phyloP scores from a whole-genome alignment of 2,888 invertebrate species.

The Cynaeus angustus region DNA sequence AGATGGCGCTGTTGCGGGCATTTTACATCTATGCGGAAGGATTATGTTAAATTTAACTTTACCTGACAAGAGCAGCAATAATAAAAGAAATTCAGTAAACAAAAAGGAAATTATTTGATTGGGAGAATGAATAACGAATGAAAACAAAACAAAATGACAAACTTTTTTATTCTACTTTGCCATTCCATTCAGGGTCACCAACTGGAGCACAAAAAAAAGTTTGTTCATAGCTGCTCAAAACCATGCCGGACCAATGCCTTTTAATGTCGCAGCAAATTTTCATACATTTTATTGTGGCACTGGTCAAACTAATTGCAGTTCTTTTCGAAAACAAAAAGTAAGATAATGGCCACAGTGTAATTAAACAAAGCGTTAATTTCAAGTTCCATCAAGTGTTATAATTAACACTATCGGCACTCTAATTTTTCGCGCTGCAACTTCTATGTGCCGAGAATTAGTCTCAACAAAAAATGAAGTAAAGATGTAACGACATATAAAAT shows the following conservation, averaged over 20 bases:
- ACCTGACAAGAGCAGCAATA: background rate
- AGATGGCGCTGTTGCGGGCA: conserved; percentile 36
- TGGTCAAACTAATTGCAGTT: too few relatives aligned
- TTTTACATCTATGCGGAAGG: conserved; percentile 17
- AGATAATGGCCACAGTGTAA: conserved; percentile 13
- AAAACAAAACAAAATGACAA: too few relatives aligned
- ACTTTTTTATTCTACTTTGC: too few relatives aligned
- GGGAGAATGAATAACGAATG: too few relatives aligned
- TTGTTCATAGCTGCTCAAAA: too few relatives aligned
- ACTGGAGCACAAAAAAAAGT: too few relatives aligned
- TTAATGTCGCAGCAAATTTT: too few relatives aligned
- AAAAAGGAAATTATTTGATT: background rate
- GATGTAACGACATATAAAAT: conserved; percentile 52
- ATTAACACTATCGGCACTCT: conserved; percentile 32
- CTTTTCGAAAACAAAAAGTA: too few relatives aligned
- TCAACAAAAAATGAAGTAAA: conserved; percentile 31
- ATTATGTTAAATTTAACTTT: background rate
- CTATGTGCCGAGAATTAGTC: conserved; percentile 10
- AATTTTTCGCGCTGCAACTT: conserved; percentile 22
- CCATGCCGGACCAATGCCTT: too few relatives aligned
- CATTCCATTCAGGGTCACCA: too few relatives aligned
- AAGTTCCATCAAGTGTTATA: conserved; percentile 25
- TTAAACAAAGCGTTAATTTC: conserved; percentile 39
- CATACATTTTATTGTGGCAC: too few relatives aligned
- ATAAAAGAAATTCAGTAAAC: background rate